These are phyloP conservation scores for Heliconius nattereri DNA, from an alignment of 1,140 invertebrate species.

Conservation along the genomic window DNA sequence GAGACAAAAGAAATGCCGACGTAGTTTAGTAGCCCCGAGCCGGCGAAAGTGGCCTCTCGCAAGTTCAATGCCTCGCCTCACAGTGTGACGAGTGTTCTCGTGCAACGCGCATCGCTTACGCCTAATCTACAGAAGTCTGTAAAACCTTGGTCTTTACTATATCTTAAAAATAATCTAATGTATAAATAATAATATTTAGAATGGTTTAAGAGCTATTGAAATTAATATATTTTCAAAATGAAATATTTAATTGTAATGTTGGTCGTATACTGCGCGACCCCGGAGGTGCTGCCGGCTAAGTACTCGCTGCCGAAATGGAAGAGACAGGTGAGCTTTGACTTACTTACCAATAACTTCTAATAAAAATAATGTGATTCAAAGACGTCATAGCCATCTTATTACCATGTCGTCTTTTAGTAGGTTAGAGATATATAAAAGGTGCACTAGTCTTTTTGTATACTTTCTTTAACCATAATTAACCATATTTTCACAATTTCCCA, in stretches of 20 bases:
- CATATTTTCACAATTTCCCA: neutral
- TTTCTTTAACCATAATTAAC: neutral
- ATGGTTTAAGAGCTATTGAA: conserved; percentile 16
- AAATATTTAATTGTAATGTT: conserved; percentile 48
- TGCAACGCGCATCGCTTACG: conserved; percentile 31
- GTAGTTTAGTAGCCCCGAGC: conserved; percentile 25
- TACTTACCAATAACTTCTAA: no score
- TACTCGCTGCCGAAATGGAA: conserved; percentile 90
- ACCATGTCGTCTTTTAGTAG: no score
- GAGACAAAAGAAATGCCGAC: conserved; percentile 4
- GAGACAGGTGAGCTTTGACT: conserved; percentile 83
- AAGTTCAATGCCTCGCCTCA: conserved; percentile 77
- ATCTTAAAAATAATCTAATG: neutral
- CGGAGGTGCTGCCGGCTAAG: conserved; percentile 75
- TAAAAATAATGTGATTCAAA: no score
- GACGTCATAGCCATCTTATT: no score
- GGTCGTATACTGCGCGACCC: conserved; percentile 58
- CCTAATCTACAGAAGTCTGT: neutral
- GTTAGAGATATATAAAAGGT: no score
- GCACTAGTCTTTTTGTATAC: no score
- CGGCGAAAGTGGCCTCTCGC: conserved; percentile 71
- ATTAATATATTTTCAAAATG: conserved; percentile 45
- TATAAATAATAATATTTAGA: neutral
- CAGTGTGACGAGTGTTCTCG: conserved; percentile 52
- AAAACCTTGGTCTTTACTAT: neutral